Evolutionary conservation across 2,113 vertebrate genomes (phyloP).

Genomic region (Litocranius walleri): DNA sequence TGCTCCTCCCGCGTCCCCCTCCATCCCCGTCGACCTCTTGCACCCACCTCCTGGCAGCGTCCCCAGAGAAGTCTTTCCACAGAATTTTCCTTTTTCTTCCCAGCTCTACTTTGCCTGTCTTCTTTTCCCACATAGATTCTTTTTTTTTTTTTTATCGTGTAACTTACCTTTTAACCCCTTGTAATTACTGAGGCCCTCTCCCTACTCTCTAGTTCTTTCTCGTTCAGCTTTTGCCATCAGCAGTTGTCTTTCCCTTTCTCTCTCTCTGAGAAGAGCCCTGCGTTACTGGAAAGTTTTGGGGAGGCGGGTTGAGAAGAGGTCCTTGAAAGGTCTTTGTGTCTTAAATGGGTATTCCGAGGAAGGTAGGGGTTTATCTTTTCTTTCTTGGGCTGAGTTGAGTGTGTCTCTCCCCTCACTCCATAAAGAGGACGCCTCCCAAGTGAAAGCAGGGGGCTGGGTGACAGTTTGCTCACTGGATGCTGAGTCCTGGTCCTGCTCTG

Average conservation of each 20-base stretch:
- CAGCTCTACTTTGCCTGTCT: accelerated
- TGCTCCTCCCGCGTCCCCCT: accelerated
- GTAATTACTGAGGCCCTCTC: not conserved
- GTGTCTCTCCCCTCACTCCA: not conserved
- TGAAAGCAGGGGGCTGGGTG: not conserved
- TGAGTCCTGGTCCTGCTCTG: not conserved
- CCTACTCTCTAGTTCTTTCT: not conserved
- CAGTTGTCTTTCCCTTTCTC: not conserved
- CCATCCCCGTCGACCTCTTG: accelerated
- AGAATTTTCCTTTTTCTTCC: not conserved
- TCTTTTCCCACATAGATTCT: not conserved
- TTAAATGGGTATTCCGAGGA: not conserved
- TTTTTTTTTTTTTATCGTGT: not conserved
- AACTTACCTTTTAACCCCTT: not conserved
- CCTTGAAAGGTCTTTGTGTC: not conserved
- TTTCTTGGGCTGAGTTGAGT: not conserved
- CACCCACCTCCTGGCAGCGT: not conserved
- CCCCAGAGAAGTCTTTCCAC: not conserved
- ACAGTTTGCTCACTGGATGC: accelerated
- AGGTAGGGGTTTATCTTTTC: not conserved
- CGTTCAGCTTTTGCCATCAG: not conserved
- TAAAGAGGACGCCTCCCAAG: not conserved
- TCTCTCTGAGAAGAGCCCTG: not conserved
- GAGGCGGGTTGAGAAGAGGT: not conserved
- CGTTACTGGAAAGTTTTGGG: not conserved